Percentiles rank a stretch among this genome's conserved stretches.
Conservation (phyloP, 2,888 invertebrate genomes). For the Metallyticus violacea region DNA sequence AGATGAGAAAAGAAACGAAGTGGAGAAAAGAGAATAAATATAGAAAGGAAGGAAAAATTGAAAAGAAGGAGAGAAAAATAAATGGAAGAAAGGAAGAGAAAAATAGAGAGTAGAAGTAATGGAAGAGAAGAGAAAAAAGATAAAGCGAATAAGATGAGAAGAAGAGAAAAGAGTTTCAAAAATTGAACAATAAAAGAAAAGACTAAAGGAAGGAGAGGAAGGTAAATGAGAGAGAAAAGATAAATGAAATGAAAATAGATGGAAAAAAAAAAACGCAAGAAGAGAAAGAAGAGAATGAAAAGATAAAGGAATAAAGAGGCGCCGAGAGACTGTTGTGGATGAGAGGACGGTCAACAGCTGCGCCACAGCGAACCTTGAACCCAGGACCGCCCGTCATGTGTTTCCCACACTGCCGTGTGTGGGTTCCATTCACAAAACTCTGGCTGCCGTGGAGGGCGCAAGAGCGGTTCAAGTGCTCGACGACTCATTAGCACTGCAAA, state of each 20-base stretch:
- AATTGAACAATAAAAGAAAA: neutral
- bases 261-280: neutral
- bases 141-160: neutral
- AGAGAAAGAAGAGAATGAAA: too few species aligned
- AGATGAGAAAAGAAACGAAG: neutral
- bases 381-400: neutral
- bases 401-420: neutral
- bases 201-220: neutral
- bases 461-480: neutral
- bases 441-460: neutral
- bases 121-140: neutral
- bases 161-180: neutral
- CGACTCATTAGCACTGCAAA: neutral
- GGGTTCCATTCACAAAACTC: neutral
- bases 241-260: neutral
- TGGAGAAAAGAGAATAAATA: neutral
- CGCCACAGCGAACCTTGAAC: neutral
- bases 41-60: neutral
- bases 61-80: neutral
- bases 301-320: too few species aligned
- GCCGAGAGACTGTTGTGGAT: neutral
- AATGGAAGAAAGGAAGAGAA: neutral
- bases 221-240: neutral
- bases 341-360: neutral
- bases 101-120: neutral